phyloP scores from a whole-genome alignment of 2,888 invertebrate species.

The Scaptomyza flava region DNA sequence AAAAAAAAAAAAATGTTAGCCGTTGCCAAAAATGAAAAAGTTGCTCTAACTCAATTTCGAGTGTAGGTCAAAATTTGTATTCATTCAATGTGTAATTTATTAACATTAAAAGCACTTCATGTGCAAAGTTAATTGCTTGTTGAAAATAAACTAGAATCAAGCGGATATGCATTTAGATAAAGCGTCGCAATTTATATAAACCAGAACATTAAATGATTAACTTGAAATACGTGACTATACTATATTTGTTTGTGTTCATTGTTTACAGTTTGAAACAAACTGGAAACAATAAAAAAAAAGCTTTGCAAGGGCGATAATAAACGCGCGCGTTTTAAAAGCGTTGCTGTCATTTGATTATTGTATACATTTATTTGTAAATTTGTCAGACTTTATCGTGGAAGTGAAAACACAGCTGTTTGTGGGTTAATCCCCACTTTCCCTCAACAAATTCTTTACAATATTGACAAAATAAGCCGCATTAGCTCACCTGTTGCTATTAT shows the following conservation, averaged over 20 bases:
- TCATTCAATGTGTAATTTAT: too few species aligned
- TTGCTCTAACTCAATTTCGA: conserved; percentile 10
- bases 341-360: background rate
- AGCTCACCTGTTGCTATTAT: conserved; percentile 53
- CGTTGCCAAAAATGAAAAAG: background rate
- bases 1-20: too few species aligned
- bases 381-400: conserved; percentile 4
- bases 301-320: conserved; percentile 2
- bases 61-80: conserved; percentile 31
- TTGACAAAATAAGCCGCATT: conserved; percentile 5
- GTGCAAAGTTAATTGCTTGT: too few species aligned
- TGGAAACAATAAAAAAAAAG: conserved; percentile 1
- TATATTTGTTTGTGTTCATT: background rate
- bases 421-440: conserved; percentile 15
- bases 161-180: conserved; percentile 22
- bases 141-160: background rate
- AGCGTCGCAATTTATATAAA: conserved; percentile 1
- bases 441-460: background rate
- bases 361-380: conserved; percentile 16
- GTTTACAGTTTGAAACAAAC: background rate
- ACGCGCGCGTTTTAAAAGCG: conserved; percentile 19
- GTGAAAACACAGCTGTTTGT: conserved; percentile 44
- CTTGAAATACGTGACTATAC: background rate
- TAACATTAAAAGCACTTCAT: too few species aligned
- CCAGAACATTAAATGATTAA: conserved; percentile 3